A percentile compares a stretch with the other conserved stretches of the same genome.
phyloP scores from a whole-genome alignment of 2,888 invertebrate genomes.

The Drosophila falleni region DNA sequence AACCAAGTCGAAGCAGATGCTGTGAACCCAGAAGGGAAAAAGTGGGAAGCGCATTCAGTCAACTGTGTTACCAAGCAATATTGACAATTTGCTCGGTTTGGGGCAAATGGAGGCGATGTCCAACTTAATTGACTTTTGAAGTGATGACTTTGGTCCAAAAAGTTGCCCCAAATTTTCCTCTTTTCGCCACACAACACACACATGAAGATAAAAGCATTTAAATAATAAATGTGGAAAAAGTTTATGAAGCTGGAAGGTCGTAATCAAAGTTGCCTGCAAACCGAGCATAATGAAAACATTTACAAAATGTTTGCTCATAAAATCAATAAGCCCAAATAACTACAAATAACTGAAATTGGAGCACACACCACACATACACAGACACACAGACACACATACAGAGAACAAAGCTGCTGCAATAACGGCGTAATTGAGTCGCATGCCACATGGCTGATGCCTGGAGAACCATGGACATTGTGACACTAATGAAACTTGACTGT shows the following conservation, averaged over 20 bases:
- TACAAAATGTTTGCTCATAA: conserved; percentile 75
- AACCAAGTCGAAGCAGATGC: conserved; percentile 15
- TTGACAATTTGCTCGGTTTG: conserved; percentile 30
- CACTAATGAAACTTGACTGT: conserved; percentile 33
- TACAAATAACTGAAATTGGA: conserved; percentile 70
- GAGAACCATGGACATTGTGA: conserved; percentile 7
- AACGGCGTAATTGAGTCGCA: conserved; percentile 51
- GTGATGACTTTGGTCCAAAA: conserved; percentile 55
- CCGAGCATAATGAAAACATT: conserved; percentile 70
- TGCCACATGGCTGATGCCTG: conserved; percentile 20
- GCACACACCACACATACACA: conserved; percentile 28
- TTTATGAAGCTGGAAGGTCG: conserved; percentile 57
- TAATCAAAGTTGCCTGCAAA: conserved; percentile 48
- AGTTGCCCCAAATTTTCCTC: conserved; percentile 46
- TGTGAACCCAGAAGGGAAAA: neutral
- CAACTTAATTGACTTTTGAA: conserved; percentile 78
- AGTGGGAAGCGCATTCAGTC: neutral
- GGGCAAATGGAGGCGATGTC: conserved; percentile 24
- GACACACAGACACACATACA: neutral
- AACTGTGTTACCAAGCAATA: conserved; percentile 8
- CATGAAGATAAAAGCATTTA: conserved; percentile 63
- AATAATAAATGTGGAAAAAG: conserved; percentile 72
- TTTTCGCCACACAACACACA: neutral
- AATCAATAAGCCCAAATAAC: conserved; percentile 72
- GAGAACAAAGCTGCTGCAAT: conserved; percentile 25